Evolutionary conservation across 1,140 invertebrate genomes (phyloP).

Genomic region (Megalonaias nervosa): DNA sequence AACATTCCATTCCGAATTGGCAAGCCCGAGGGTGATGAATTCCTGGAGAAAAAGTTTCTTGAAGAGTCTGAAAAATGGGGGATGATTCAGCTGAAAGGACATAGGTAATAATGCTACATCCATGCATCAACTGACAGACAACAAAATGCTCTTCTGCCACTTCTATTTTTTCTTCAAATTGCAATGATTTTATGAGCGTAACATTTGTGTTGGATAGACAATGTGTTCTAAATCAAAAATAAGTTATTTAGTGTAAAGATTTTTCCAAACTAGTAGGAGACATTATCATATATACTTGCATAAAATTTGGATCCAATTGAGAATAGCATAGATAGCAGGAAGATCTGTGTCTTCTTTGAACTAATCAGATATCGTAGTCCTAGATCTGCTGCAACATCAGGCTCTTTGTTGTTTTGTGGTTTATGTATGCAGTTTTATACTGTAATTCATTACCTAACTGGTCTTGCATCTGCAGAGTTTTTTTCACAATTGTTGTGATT

Average conservation of each 20-base stretch:
- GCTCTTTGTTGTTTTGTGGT: no score
- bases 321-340: no score
- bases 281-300: background rate
- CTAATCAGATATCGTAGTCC: no score
- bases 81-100: slow-evolving; percentile 95
- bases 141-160: background rate
- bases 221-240: background rate
- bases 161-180: background rate
- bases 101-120: slow-evolving; percentile 78
- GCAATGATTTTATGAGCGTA: background rate
- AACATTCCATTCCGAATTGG: slow-evolving; percentile 94
- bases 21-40: slow-evolving; percentile 75
- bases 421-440: no score
- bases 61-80: slow-evolving; percentile 82
- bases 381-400: no score
- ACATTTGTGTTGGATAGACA: background rate
- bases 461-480: no score
- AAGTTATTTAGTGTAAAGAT: background rate
- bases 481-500: no score
- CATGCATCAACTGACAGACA: no score
- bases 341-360: no score
- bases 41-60: slow-evolving; percentile 90
- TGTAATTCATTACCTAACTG: no score
- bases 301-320: no score
- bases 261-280: background rate